Conservation (phyloP, 2,888 invertebrate genomes). For the Spilosoma lubricipeda region DNA sequence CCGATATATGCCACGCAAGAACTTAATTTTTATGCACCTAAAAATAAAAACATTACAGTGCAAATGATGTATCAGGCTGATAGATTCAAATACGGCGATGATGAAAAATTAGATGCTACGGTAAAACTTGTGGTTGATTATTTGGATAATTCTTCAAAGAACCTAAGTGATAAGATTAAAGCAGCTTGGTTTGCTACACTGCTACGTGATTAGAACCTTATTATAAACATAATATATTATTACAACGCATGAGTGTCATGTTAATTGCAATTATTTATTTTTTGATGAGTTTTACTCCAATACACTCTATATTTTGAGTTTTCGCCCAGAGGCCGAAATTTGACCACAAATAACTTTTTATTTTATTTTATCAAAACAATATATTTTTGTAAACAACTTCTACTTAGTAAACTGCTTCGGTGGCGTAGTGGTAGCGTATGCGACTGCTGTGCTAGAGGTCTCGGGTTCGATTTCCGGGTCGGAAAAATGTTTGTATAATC, state of each 20-base stretch:
- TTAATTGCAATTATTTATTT: neutral
- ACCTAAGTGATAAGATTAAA: neutral
- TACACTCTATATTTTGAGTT: no score
- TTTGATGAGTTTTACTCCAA: no score
- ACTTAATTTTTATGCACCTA: conserved; percentile 87
- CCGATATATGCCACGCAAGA: conserved; percentile 80
- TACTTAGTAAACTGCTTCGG: no score
- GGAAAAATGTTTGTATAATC: no score
- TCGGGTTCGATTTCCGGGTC: no score
- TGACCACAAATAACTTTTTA: no score
- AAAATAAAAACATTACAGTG: conserved; percentile 84
- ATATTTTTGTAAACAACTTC: no score
- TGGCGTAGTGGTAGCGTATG: no score
- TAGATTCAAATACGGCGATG: conserved; percentile 73
- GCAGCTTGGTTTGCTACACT: neutral
- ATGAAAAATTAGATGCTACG: conserved; percentile 68
- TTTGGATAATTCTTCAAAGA: neutral
- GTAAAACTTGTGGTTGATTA: conserved; percentile 42
- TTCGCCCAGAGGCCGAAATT: no score
- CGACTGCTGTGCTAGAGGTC: no score
- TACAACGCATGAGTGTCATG: neutral
- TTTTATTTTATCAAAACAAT: no score
- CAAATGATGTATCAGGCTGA: conserved; percentile 88
- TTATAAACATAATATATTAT: neutral
- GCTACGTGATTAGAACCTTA: neutral